Evolutionary conservation across 2,797 vertebrate genomes (phyloP).

Genomic region (Sebastes iracundus): DNA sequence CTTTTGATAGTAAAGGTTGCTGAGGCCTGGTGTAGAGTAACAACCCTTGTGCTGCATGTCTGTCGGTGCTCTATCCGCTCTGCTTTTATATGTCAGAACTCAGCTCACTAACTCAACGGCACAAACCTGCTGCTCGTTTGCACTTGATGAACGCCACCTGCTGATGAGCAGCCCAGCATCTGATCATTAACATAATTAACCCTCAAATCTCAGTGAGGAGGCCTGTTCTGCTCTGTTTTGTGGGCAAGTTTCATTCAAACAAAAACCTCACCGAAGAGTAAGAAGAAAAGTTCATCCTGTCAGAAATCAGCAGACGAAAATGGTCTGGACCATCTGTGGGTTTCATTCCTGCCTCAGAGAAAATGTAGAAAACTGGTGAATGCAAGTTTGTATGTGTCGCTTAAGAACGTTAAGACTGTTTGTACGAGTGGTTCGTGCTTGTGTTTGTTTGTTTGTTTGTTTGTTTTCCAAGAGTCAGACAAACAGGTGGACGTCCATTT

Average conservation of each 20-base stretch:
- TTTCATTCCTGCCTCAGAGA: no score
- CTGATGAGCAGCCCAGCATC: not conserved
- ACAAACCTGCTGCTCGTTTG: no score
- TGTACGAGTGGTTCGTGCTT: not conserved
- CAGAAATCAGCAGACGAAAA: not conserved
- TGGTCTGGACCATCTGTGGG: no score
- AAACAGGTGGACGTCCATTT: not conserved
- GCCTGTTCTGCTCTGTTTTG: not conserved
- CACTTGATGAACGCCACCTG: not conserved
- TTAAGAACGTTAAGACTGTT: not conserved
- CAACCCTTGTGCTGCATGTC: not conserved
- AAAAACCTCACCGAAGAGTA: not conserved
- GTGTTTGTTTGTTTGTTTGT: not conserved
- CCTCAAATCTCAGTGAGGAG: not conserved
- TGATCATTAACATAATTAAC: not conserved
- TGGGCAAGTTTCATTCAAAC: not conserved
- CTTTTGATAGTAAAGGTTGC: no score
- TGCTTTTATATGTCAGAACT: not conserved
- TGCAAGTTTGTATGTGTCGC: no score
- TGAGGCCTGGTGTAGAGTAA: not conserved
- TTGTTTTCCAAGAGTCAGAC: not conserved
- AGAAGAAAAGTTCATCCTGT: not conserved
- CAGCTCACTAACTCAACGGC: not conserved
- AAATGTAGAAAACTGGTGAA: no score
- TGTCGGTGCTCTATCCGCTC: not conserved